phyloP scores from a whole-genome alignment of 1,140 invertebrate species.

The Heliothis subflexa region DNA sequence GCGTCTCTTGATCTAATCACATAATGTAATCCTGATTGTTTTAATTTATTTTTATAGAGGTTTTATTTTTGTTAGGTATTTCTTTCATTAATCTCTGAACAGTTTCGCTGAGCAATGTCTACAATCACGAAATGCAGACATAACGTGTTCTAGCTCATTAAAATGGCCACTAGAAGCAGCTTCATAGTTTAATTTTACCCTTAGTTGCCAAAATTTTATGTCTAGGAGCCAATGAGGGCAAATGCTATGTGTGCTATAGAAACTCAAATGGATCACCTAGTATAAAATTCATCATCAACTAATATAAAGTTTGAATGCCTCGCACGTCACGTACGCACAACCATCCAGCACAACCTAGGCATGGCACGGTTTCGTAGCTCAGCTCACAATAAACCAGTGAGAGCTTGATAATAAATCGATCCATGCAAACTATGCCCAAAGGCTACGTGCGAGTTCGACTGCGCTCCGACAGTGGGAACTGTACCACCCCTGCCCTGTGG shows the following conservation, averaged over 20 bases:
- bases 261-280: too few species aligned
- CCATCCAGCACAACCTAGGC: too few species aligned
- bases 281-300: too few species aligned
- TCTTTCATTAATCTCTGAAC: too few species aligned
- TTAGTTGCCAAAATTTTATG: too few species aligned
- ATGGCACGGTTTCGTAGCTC: background rate
- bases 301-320: too few species aligned
- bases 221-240: too few species aligned
- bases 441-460: background rate
- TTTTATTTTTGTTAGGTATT: background rate
- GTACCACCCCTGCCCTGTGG: background rate
- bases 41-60: constrained; percentile 4
- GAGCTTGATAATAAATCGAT: background rate
- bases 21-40: constrained; percentile 33
- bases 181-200: too few species aligned
- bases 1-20: constrained; percentile 31
- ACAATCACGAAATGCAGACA: background rate
- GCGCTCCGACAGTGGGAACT: background rate
- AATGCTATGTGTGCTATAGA: too few species aligned
- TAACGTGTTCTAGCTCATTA: background rate
- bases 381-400: background rate
- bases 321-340: too few species aligned
- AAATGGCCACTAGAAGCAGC: too few species aligned
- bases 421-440: constrained; percentile 5
- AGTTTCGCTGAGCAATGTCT: too few species aligned